phyloP scores from a whole-genome alignment of 1,140 invertebrate species.

The Apis florea region DNA sequence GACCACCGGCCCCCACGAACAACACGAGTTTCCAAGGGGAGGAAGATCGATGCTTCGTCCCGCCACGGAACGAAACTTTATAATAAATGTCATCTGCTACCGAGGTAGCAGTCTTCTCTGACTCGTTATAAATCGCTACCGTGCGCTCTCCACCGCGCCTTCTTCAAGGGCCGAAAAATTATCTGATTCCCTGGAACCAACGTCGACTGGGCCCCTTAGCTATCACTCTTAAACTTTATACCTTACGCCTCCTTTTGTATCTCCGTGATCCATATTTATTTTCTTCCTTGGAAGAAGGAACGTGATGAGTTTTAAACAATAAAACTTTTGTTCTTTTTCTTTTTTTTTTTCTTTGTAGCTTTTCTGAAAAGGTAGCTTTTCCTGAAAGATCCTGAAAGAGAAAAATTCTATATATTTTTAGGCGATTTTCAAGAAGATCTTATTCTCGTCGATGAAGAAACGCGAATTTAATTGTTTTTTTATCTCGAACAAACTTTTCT shows the following conservation, averaged over 20 bases:
- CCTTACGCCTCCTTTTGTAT: background rate
- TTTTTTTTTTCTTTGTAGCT: no score
- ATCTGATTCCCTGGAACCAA: slow-evolving; percentile 55
- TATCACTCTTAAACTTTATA: background rate
- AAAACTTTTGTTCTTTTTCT: no score
- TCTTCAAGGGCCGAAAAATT: slow-evolving; percentile 51
- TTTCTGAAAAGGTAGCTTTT: no score
- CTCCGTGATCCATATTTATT: background rate
- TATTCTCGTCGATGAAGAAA: no score
- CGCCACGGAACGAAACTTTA: slow-evolving; percentile 58
- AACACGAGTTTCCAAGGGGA: slow-evolving; percentile 7
- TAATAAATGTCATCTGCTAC: slow-evolving; percentile 72
- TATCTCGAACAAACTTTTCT: background rate
- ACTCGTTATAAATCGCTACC: slow-evolving; percentile 69
- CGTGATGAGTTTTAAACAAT: no score
- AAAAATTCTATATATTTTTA: no score
- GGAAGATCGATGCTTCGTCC: slow-evolving; percentile 66
- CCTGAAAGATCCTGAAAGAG: no score
- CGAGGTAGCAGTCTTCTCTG: slow-evolving; percentile 44
- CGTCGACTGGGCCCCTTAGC: background rate
- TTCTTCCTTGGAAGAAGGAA: no score
- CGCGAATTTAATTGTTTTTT: no score
- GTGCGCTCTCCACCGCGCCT: slow-evolving; percentile 30
- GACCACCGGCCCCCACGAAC: slow-evolving; percentile 18
- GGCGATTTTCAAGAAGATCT: no score